Evolutionary conservation across 2,888 invertebrate species (phyloP).

Genomic region (Chrysomela aeneicollis): DNA sequence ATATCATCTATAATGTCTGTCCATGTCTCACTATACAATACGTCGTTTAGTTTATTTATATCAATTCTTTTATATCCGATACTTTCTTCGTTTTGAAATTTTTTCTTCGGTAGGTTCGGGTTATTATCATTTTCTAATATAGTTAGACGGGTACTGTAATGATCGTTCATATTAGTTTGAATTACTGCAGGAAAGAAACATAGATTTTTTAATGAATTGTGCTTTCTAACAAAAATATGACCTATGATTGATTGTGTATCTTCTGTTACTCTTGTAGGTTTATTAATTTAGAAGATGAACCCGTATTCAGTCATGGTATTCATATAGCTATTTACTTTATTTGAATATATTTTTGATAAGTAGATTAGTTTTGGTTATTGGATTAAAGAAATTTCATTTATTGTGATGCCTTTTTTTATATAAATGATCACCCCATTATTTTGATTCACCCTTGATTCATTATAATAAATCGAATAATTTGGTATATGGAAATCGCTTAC

Average conservation of each 20-base stretch:
- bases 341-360: background rate
- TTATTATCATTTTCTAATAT: background rate
- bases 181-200: background rate
- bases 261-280: background rate
- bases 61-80: background rate
- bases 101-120: background rate
- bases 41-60: background rate
- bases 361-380: too few relatives aligned
- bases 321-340: background rate
- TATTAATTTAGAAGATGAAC: too few relatives aligned
- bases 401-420: too few relatives aligned
- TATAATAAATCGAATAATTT: too few relatives aligned
- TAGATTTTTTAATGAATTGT: background rate
- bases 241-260: background rate
- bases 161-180: background rate
- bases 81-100: background rate
- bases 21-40: background rate
- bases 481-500: too few relatives aligned
- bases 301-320: background rate
- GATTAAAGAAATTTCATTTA: too few relatives aligned
- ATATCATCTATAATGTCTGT: background rate
- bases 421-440: too few relatives aligned
- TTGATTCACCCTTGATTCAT: too few relatives aligned
- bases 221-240: background rate
- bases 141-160: background rate